These are phyloP conservation scores for Vesta saturnalis DNA, from an alignment of 2,888 invertebrate genomes.

Conservation along the genomic window DNA sequence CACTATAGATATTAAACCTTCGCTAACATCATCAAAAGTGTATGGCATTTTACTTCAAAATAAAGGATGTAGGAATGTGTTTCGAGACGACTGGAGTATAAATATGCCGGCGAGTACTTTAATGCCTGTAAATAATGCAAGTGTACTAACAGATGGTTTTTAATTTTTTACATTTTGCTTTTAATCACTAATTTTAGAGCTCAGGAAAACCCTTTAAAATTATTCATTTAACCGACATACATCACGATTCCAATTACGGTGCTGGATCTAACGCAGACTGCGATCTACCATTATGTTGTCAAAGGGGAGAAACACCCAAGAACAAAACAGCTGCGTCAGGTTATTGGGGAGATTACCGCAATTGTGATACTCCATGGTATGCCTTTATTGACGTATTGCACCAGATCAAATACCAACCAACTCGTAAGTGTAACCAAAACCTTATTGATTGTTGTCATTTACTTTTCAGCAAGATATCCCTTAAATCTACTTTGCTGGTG, in stretches of 20 bases:
- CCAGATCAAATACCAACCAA: conserved; percentile 26
- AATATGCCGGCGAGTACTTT: too few species aligned
- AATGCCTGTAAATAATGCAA: too few species aligned
- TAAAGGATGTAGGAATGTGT: too few species aligned
- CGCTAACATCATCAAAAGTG: too few species aligned
- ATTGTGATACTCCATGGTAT: conserved; percentile 79
- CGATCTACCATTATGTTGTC: conserved; percentile 82
- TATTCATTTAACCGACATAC: conserved; percentile 80
- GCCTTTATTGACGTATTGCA: conserved; percentile 69
- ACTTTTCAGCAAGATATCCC: conserved; percentile 65
- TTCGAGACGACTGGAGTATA: too few species aligned
- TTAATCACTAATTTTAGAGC: background rate
- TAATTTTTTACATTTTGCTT: too few species aligned
- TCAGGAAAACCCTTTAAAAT: conserved; percentile 56
- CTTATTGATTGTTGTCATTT: conserved; percentile 49
- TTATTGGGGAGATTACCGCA: conserved; percentile 82
- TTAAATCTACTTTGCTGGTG: conserved; percentile 85
- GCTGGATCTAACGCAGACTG: conserved; percentile 75
- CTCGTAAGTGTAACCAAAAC: conserved; percentile 26
- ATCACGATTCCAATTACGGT: conserved; percentile 80
- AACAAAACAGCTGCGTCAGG: conserved; percentile 68
- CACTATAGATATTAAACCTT: too few species aligned
- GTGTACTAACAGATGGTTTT: too few species aligned
- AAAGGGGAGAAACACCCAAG: conserved; percentile 65
- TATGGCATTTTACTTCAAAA: too few species aligned